These are phyloP conservation scores for Drymodes brunneopygia DNA, from an alignment of 2,113 vertebrate species.

Conservation along the genomic window DNA sequence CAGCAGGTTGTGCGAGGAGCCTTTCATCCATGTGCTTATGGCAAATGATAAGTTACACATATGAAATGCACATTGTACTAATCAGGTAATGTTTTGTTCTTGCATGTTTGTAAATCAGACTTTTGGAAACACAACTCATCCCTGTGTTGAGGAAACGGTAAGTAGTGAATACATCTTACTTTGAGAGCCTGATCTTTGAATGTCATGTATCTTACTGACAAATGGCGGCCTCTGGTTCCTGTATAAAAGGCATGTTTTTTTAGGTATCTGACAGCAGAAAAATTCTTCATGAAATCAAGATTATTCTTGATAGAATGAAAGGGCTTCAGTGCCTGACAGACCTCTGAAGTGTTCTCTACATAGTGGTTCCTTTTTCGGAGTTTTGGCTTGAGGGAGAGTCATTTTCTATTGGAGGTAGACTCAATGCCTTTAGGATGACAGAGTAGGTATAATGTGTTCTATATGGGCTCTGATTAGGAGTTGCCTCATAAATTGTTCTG, in stretches of 20 bases:
- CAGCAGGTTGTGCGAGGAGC: background rate
- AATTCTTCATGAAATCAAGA: background rate
- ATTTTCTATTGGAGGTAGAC: background rate
- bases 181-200: background rate
- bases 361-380: background rate
- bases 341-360: accelerated
- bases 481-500: background rate
- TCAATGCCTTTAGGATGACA: background rate
- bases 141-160: slow-evolving; percentile 25
- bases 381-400: background rate
- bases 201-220: background rate
- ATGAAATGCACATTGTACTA: background rate
- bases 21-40: background rate
- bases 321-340: background rate
- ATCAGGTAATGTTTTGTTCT: background rate
- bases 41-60: background rate
- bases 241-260: background rate
- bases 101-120: slow-evolving; percentile 22
- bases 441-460: background rate
- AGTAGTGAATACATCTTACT: background rate
- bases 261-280: background rate
- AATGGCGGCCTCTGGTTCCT: background rate
- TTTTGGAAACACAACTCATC: background rate
- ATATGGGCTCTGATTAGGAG: background rate
- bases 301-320: background rate